A percentile compares a stretch with the other conserved stretches of the same genome.
phyloP scores from a whole-genome alignment of 2,113 vertebrate genomes.

The Psophia crepitans region DNA sequence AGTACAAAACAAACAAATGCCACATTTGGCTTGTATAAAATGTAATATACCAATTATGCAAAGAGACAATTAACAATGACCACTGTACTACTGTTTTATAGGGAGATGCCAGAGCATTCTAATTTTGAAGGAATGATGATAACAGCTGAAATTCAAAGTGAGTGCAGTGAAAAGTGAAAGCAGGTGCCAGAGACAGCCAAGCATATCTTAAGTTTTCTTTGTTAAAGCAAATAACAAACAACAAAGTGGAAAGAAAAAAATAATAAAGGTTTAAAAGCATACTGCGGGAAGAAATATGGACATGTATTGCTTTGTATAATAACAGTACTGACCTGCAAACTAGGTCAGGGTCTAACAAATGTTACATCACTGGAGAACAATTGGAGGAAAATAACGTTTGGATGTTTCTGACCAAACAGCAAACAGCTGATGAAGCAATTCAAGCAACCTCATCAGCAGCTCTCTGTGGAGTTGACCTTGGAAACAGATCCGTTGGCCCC shows the following conservation, averaged over 20 bases:
- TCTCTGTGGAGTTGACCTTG: constrained; percentile 4
- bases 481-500: background rate
- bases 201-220: background rate
- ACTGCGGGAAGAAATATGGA: background rate
- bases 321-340: background rate
- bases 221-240: background rate
- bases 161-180: background rate
- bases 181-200: background rate
- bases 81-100: background rate
- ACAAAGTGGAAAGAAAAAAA: background rate
- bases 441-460: background rate
- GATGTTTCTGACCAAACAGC: background rate
- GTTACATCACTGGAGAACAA: background rate
- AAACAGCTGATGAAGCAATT: constrained; percentile 42
- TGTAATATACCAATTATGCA: background rate
- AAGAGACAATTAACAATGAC: background rate
- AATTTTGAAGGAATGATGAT: background rate
- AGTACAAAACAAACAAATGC: accelerated
- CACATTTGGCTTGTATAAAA: background rate
- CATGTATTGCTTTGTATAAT: background rate
- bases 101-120: background rate
- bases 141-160: background rate
- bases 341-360: background rate
- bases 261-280: background rate
- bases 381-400: background rate